Evolutionary conservation across 2,888 invertebrate species (phyloP), one percentile per base, ranked within the genome.

Genomic region (Nephrotoma flavescens): DNA sequence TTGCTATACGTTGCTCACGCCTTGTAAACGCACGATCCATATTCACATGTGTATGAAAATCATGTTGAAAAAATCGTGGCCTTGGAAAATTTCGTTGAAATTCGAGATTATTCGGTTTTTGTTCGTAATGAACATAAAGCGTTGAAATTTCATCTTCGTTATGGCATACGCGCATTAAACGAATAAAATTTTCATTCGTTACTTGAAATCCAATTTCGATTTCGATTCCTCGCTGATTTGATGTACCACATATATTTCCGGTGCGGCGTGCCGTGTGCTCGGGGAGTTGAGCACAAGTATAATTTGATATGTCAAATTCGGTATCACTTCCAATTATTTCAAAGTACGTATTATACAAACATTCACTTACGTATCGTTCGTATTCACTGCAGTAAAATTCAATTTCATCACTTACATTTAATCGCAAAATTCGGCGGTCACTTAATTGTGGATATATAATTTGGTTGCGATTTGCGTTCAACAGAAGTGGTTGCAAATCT

Each of bases 401-500:
- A n/a, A 89, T 88, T 0, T 89, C 88, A 11, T 89, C 88, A 87
- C 90, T 89, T 11, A 89, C 90, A 11, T 88, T 89, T 0, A 71
- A 71, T 71, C 71, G n/a, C 86, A 89, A 88, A 84, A 91, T 87
- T 57, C 88, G 88, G 0, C 91, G 91, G 0, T 88, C 83, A 0
- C 86, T 86, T 15, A 86, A 42, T 42, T 89, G 89, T 85, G 91
- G 91, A 57, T 89, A 88, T 89, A 90, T 90, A 87, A 90, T 90
- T 41, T 88, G 87, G 9, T 88, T 87, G 3, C 90, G 90, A 0
- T 91, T 90, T 0, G 92, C 91, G 84, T 90, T 91, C 1, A 95
- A 89, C 88, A 94, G 92, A 4, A 95, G 91, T 0, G 95, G 94
- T 89, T 95, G 94, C 0, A 93, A 94, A 87, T 92, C 92, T 0